phyloP scores from a whole-genome alignment of 2,888 invertebrate genomes.

The Ecliptopera silaceata region DNA sequence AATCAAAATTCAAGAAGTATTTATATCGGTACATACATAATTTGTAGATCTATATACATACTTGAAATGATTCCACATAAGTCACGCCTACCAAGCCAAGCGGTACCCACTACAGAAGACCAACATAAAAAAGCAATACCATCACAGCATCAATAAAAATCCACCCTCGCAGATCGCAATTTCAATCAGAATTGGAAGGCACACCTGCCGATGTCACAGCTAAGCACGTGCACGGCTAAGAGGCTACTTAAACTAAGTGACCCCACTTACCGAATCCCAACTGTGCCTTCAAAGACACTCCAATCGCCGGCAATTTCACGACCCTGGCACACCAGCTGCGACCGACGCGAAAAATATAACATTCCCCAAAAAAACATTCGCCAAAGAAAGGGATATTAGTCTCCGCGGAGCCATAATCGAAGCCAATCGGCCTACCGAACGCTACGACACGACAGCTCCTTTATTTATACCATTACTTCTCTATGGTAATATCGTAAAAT shows the following conservation, averaged over 20 bases:
- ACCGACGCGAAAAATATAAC: slow-evolving; percentile 79
- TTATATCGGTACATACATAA: too few relatives aligned
- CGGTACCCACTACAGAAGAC: slow-evolving; percentile 17
- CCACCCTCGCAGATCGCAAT: slow-evolving; percentile 63
- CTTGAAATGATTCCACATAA: neutral
- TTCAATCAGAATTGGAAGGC: slow-evolving; percentile 72
- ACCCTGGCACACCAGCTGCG: slow-evolving; percentile 74
- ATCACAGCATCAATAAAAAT: slow-evolving; percentile 58
- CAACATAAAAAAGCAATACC: slow-evolving; percentile 47
- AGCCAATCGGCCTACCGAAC: slow-evolving; percentile 77
- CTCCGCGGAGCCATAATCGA: slow-evolving; percentile 81
- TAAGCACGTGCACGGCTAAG: slow-evolving; percentile 73
- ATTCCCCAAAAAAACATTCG: slow-evolving; percentile 76
- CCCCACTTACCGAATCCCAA: slow-evolving; percentile 72
- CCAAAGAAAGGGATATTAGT: slow-evolving; percentile 81
- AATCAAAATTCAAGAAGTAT: too few relatives aligned
- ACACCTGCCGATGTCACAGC: slow-evolving; percentile 71
- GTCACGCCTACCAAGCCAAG: neutral
- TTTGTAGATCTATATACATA: too few relatives aligned
- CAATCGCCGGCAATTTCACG: slow-evolving; percentile 67
- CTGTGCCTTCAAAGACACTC: slow-evolving; percentile 64
- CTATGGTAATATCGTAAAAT: slow-evolving; percentile 69
- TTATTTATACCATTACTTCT: slow-evolving; percentile 73
- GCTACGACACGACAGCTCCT: slow-evolving; percentile 68
- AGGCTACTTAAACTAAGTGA: slow-evolving; percentile 81